Evolutionary conservation across 1,140 invertebrate genomes (phyloP).

Genomic region (Ostrea denselamellosa): DNA sequence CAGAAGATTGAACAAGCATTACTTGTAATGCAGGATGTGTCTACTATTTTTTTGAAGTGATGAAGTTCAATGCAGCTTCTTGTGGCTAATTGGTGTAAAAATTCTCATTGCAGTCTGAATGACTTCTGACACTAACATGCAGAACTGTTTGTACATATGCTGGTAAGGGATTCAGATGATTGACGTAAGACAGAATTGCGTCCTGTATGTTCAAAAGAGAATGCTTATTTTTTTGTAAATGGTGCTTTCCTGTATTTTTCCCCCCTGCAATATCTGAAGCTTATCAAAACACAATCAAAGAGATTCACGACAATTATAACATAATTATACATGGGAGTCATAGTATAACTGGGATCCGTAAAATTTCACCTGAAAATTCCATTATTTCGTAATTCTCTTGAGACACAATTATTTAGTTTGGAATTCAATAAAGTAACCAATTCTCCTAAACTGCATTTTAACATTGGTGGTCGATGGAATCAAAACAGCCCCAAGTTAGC

Average conservation of each 20-base stretch:
- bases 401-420: neutral
- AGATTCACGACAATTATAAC: neutral
- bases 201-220: slow-evolving; percentile 13
- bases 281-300: neutral
- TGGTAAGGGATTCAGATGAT: neutral
- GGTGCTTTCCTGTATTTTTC: neutral
- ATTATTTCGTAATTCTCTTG: neutral
- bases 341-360: too few relatives aligned
- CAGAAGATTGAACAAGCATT: neutral
- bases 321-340: neutral
- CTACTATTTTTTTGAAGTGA: neutral
- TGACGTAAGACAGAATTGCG: neutral
- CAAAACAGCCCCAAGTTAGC: neutral
- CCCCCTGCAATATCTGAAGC: neutral
- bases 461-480: neutral
- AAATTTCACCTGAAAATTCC: neutral
- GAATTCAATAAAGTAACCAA: neutral
- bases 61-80: neutral
- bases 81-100: slow-evolving; percentile 29
- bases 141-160: neutral
- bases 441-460: neutral
- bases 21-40: slow-evolving; percentile 10
- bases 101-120: neutral
- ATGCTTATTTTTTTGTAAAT: slow-evolving; percentile 1
- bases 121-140: slow-evolving; percentile 20